Conservation (phyloP, 1,140 invertebrate species). For the Ceratina calcarata region DNA sequence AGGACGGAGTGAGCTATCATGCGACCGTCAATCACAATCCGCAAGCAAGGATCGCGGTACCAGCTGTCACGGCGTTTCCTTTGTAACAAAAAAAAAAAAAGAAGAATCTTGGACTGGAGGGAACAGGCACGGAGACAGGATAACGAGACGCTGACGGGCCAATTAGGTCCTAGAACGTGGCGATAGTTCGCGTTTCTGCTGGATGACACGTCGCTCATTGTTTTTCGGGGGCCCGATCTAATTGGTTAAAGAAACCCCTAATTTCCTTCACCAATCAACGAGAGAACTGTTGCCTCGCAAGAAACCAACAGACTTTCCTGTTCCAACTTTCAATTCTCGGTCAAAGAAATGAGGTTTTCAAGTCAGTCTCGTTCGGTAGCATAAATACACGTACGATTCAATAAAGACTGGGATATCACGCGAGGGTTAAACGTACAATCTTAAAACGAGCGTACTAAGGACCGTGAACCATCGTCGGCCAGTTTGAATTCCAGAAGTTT, state of each 20-base stretch:
- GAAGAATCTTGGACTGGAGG: neutral
- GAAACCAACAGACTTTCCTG: neutral
- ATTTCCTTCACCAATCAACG: conserved; percentile 39
- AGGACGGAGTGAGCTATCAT: conserved; percentile 8
- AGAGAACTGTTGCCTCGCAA: neutral
- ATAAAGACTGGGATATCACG: too few relatives aligned
- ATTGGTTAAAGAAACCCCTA: conserved; percentile 48
- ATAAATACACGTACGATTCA: too few relatives aligned
- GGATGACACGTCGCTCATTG: conserved; percentile 47
- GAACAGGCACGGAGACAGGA: conserved; percentile 45
- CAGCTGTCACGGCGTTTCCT: conserved; percentile 36
- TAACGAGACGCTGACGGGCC: conserved; percentile 70
- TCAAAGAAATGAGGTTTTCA: too few relatives aligned
- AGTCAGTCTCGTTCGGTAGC: too few relatives aligned
- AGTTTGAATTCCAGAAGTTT: neutral
- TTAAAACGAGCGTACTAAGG: too few relatives aligned
- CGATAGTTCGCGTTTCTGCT: conserved; percentile 36
- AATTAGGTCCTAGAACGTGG: conserved; percentile 66
- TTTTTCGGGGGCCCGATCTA: conserved; percentile 29
- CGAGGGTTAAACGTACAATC: too few relatives aligned
- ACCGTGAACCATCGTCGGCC: too few relatives aligned
- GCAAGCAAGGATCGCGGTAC: conserved; percentile 27
- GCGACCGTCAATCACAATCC: conserved; percentile 47
- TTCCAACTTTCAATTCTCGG: neutral
- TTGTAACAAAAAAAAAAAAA: neutral